Conservation (phyloP, 2,113 vertebrate species). For the Microcebus ravelobensis region DNA sequence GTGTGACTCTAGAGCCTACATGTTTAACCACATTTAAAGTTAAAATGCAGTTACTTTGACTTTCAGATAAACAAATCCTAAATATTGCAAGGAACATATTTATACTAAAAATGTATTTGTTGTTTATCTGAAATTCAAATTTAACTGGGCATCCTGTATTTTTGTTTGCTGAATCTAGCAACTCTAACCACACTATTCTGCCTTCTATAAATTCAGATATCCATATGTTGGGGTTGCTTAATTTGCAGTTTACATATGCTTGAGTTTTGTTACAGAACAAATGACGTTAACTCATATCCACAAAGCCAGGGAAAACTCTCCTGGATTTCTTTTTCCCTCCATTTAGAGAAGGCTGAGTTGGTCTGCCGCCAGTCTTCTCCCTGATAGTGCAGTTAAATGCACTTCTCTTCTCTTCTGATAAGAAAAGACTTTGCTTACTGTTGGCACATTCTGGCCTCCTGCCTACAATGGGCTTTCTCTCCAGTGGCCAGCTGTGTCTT, state of each 20-base stretch:
- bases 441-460: constrained; percentile 35
- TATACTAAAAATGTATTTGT: constrained; percentile 44
- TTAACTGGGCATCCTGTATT: neutral
- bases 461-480: neutral
- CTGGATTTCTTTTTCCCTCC: constrained; percentile 51
- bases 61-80: constrained; percentile 45
- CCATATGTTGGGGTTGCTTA: neutral
- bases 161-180: constrained; percentile 55
- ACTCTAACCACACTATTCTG: neutral
- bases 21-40: neutral
- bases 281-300: neutral
- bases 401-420: constrained; percentile 26
- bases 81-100: constrained; percentile 24
- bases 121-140: constrained; percentile 65
- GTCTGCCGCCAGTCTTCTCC: neutral
- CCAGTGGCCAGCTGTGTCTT: neutral
- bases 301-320: neutral
- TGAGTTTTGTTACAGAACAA: constrained; percentile 34
- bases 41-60: constrained; percentile 17
- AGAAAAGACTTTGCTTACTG: constrained; percentile 34
- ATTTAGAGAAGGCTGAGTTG: neutral
- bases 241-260: neutral
- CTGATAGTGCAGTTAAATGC: constrained; percentile 15
- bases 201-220: constrained; percentile 4
- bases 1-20: neutral